Base-by-base conservation (phyloP, 2,888 invertebrate genomes). In the Brachyptera putata region DNA sequence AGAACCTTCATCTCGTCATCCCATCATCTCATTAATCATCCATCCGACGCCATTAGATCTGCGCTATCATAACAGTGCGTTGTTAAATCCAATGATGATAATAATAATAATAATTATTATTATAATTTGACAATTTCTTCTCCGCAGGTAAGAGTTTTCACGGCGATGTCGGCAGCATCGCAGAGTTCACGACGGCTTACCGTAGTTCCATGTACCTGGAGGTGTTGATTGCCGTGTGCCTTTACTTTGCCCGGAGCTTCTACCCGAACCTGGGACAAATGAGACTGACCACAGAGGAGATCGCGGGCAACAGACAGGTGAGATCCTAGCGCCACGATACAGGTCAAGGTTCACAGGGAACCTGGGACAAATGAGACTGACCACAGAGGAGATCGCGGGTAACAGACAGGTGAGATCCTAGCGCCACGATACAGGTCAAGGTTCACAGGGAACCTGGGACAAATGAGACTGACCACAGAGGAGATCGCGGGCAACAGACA, bases 181-280 rank as follows among this genome's bases (percentile, higher is more conserved):
- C 80, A 1, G 89, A 89, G 67, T 83, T 85, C 65, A 75, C 84
- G 37, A 84, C 85, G 48, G 82, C 83, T 60, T 87, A 85, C 70
- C 79, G 88, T 14, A 88, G 87, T 34, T 86, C 85, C 70, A 91
- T 89, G 84, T 88, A 89, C 68, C 75, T 93, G 57, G 92, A 93
- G 74, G 83, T 90, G 11, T 75, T 92, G 30, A 80, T 87, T 61
- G 80, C 86, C 1, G 78, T 90, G 41, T 87, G 89, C 69, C 76
- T 93, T 59, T 90, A 91, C 73, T 92, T 85, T 71, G 82, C 91
- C 0, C 79, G 92, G 49, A 89, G 90, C 59, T 91, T 85, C 72
- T 89, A 87, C 73, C 84, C 87, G 11, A 85, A 85, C 72, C 75
- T 87, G 39, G 86, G 85, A 63, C 84, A 84, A 69, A 78, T 82